Evolutionary conservation across 2,888 invertebrate genomes (phyloP).

Genomic region (Ecdyonurus torrentis): DNA sequence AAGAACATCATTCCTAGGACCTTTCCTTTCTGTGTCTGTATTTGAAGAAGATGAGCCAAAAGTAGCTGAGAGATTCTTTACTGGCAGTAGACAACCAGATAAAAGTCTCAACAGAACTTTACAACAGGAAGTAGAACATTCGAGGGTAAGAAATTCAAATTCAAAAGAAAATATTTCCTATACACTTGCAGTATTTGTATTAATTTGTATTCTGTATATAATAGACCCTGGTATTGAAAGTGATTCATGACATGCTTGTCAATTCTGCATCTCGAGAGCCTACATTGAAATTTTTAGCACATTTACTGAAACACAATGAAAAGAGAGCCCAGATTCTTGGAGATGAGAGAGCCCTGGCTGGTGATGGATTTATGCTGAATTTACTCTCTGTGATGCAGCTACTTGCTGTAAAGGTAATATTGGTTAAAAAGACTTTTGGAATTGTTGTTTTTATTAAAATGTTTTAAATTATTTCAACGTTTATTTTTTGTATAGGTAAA

Average conservation of each 20-base stretch:
- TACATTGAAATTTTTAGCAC: conserved; percentile 62
- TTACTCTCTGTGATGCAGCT: conserved; percentile 78
- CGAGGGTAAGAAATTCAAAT: conserved; percentile 42
- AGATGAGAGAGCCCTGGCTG: conserved; percentile 71
- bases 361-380: conserved; percentile 94
- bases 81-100: conserved; percentile 33
- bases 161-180: conserved; percentile 4
- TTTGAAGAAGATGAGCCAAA: conserved; percentile 87
- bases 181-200: not conserved
- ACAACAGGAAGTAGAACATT: conserved; percentile 64
- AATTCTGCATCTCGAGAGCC: conserved; percentile 65
- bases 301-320: conserved; percentile 61
- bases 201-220: conserved; percentile 6
- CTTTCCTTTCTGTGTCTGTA: conserved; percentile 79
- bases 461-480: not conserved
- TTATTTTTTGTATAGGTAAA: conserved; percentile 49
- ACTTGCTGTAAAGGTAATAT: conserved; percentile 55
- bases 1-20: conserved; percentile 71
- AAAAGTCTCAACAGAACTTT: conserved; percentile 50
- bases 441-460: not conserved
- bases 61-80: conserved; percentile 60
- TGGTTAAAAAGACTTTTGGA: conserved; percentile 30
- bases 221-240: conserved; percentile 56
- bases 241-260: conserved; percentile 68
- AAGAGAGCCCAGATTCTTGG: conserved; percentile 80